Evolutionary conservation across 2,888 invertebrate species (phyloP).

Genomic region (Aquatica leii): DNA sequence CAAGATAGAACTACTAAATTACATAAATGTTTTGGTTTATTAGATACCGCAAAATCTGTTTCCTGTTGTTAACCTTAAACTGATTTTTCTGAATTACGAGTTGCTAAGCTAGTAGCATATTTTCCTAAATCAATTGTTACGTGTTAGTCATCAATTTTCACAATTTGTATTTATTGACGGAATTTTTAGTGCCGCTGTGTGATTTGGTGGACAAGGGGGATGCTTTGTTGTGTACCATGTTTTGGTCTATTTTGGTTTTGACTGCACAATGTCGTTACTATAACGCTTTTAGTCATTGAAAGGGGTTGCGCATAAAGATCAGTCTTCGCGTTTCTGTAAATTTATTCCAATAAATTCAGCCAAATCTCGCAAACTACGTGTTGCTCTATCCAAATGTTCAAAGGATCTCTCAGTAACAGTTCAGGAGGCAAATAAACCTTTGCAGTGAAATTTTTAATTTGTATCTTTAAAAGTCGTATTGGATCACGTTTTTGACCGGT

Average conservation of each 20-base stretch:
- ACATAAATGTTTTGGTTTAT: constrained; percentile 10
- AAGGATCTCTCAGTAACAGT: not conserved
- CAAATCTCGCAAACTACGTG: not conserved
- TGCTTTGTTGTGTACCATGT: no score
- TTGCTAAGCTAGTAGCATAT: constrained; percentile 4
- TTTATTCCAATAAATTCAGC: not conserved
- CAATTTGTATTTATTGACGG: no score
- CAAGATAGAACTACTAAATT: no score
- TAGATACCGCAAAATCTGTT: not conserved
- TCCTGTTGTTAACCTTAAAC: not conserved
- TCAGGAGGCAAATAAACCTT: constrained; percentile 4
- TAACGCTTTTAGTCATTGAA: no score
- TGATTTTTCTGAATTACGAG: constrained; percentile 1
- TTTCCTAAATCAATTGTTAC: constrained; percentile 1
- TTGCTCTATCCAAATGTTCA: constrained; percentile 5
- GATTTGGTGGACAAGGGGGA: not conserved
- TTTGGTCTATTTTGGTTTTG: no score
- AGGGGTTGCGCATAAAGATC: no score
- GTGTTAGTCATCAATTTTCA: no score
- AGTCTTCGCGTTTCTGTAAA: constrained; percentile 7
- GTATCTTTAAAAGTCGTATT: not conserved
- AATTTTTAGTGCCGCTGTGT: constrained; percentile 4
- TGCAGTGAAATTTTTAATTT: constrained; percentile 3
- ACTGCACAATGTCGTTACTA: no score
- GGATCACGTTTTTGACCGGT: not conserved